Base-by-base conservation (phyloP, 2,797 vertebrate species). In the Chanos chanos region DNA sequence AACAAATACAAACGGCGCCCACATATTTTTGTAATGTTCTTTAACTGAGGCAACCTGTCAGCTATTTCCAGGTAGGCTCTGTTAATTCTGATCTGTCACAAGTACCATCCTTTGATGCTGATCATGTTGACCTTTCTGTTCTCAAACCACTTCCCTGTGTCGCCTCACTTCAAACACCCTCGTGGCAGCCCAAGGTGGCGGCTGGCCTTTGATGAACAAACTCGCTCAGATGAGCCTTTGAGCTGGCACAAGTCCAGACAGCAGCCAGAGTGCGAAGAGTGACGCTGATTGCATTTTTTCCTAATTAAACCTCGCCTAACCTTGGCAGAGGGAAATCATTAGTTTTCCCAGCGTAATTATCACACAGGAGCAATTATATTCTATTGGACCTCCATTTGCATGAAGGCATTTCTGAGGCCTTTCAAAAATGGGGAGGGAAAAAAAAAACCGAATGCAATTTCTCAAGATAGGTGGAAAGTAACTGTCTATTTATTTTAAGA, bases 251-350 rank as follows among this genome's bases (percentile, higher is more conserved):
- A 73, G 79, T 87, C 87, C 90, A 91, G 85, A 77, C 74, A 81
- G 77, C 81, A 83, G 86, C 78, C 83, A 85, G 69, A 47, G 19
- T n/a, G 55, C 56, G 44, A 55, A 31, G 61, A 61, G 68, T 64
- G 87, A 84, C 83, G 88, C 85, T 89, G 87, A 87, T 88, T 90
- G 86, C 86, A 85, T 88, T 83, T 87, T n/a, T 84, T 89, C 77
- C 89, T 90, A 88, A 91, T 92, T 91, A 91, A 91, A 88, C 86
- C 86, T 80, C 77, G 79, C 85, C 89, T 92, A 89, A 90, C 87
- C 90, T 90, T 85, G 86, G 84, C 85, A 88, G 87, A 88, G 89
- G 85, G 85, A 90, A 89, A 89, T 89, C 88, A 91, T 91, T 92
- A 90, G 88, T 64, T 90, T 89, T 87, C 88, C 83, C 86, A 84